Evolutionary conservation across 2,113 vertebrate species (phyloP).

Genomic region (Pygoscelis adeliae): DNA sequence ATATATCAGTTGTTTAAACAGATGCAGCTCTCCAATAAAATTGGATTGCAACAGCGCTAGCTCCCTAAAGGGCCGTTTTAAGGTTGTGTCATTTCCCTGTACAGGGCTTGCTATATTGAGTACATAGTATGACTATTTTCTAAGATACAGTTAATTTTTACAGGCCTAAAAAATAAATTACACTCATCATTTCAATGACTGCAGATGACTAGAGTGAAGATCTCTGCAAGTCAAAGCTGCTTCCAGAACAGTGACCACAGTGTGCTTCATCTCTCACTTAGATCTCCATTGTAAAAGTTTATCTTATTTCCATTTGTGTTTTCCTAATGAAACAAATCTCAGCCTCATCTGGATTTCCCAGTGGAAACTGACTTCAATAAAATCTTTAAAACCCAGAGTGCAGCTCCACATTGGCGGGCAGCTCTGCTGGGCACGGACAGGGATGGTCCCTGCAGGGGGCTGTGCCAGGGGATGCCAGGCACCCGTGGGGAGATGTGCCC

Average conservation of each 20-base stretch:
- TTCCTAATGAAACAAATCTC: not conserved
- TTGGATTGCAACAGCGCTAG: too few species aligned
- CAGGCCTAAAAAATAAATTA: not conserved
- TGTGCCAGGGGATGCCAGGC: not conserved
- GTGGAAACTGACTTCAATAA: not conserved
- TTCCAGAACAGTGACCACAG: not conserved
- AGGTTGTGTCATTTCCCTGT: not conserved
- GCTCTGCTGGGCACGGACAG: rapidly evolving
- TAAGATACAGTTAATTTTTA: not conserved
- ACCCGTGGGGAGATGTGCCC: not conserved
- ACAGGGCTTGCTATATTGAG: not conserved
- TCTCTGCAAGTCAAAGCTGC: not conserved
- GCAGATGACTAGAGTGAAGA: not conserved
- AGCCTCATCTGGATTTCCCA: not conserved
- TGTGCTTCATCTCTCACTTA: rapidly evolving
- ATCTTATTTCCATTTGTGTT: not conserved
- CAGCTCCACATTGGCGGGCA: rapidly evolving
- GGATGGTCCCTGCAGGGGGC: not conserved
- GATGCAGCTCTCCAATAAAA: not conserved
- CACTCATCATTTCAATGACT: not conserved
- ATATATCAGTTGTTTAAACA: not conserved
- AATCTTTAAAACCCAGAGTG: not conserved
- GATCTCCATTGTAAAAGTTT: not conserved
- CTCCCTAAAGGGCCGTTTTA: not conserved
- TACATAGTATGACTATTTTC: not conserved